Percentiles rank a stretch among this genome's conserved stretches.
Evolutionary conservation across 2,888 invertebrate species (phyloP).

Genomic region (Argyra leucocephala): DNA sequence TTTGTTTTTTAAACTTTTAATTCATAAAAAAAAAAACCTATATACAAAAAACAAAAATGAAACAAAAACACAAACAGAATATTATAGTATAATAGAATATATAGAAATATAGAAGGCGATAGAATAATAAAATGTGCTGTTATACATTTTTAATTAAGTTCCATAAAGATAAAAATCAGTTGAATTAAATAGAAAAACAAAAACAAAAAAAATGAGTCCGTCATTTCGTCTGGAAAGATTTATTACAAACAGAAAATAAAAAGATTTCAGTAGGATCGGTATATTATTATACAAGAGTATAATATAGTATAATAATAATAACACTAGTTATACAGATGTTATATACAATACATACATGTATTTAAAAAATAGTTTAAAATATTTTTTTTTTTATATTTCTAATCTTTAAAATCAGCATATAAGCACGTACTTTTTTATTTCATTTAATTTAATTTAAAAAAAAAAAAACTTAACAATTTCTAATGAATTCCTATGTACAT

Average conservation of each 20-base stretch:
- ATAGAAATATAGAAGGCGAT: too few species aligned
- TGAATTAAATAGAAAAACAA: background rate
- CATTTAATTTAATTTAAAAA: background rate
- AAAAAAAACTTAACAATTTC: background rate
- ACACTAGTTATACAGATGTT: too few species aligned
- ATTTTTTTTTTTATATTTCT: background rate
- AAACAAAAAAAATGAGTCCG: background rate
- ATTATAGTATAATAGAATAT: background rate
- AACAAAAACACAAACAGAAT: background rate
- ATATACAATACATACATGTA: background rate
- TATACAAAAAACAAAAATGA: too few species aligned
- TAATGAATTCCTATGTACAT: background rate
- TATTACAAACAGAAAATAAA: background rate
- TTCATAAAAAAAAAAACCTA: background rate
- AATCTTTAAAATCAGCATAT: background rate
- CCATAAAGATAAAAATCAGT: conserved; percentile 4
- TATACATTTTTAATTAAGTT: conserved; percentile 6
- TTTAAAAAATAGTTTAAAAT: background rate
- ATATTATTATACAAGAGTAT: too few species aligned
- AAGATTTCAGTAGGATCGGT: too few species aligned
- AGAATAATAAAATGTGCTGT: conserved; percentile 5
- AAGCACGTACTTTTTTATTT: conserved; percentile 2
- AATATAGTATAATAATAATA: too few species aligned
- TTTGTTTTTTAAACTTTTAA: background rate
- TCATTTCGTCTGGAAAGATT: background rate